phyloP scores from a whole-genome alignment of 1,140 invertebrate species.

The Cyrtorhinus lividipennis region DNA sequence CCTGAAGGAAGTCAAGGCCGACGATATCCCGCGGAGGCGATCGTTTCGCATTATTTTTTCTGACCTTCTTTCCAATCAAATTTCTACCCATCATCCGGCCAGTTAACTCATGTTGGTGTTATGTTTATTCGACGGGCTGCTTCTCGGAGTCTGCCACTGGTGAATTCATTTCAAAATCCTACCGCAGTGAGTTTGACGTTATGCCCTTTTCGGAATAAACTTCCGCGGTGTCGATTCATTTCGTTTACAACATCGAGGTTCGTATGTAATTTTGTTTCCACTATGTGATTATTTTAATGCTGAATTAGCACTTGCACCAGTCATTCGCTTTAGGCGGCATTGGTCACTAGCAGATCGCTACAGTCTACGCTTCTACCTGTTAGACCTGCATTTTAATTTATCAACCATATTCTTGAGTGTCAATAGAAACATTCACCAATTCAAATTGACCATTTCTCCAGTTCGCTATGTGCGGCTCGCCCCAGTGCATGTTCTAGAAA shows the following conservation, averaged over 20 bases:
- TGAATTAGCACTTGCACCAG: not conserved
- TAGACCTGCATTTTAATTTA: not conserved
- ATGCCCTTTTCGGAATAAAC: not conserved
- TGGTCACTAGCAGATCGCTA: not conserved
- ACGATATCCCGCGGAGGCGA: too few relatives aligned
- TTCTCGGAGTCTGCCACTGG: not conserved
- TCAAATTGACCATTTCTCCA: too few relatives aligned
- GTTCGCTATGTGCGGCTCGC: too few relatives aligned
- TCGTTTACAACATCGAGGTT: not conserved
- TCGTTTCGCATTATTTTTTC: too few relatives aligned
- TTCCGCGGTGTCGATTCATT: not conserved
- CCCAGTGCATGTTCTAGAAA: too few relatives aligned
- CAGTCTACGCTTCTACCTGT: not conserved
- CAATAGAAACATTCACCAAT: too few relatives aligned
- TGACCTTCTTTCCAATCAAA: too few relatives aligned
- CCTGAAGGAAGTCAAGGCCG: too few relatives aligned
- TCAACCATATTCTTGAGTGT: too few relatives aligned
- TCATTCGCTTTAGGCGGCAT: not conserved
- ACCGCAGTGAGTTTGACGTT: not conserved
- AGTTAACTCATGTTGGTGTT: not conserved
- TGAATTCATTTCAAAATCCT: not conserved
- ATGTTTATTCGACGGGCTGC: not conserved
- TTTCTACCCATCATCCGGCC: too few relatives aligned
- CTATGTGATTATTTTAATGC: not conserved
- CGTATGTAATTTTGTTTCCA: not conserved